Evolutionary conservation across 2,888 invertebrate species (phyloP), one percentile per base, ranked within the genome.

Genomic region (Halictus ligatus): DNA sequence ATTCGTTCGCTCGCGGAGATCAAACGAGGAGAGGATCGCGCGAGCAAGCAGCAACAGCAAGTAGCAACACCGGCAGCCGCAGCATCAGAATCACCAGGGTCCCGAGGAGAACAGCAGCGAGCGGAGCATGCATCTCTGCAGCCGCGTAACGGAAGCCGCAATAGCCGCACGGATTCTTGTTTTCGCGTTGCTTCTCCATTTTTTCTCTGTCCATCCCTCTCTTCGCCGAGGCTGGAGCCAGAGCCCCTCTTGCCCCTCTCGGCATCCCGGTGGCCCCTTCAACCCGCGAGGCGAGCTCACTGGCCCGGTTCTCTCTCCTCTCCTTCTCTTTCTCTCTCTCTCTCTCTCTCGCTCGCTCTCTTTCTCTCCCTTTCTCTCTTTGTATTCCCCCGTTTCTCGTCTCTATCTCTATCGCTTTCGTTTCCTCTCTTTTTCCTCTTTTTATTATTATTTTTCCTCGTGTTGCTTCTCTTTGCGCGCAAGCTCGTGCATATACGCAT

Each of bases 111-210:
- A 21, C 21, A 50, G 58, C 75, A 83, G n/a, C 50, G 8, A 50
- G 8, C 8, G 2, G 50, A 50, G 21, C 75, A 71, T 46, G 82
- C 84, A 89, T 87, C 89, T 89, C 86, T 80, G 80, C 82, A 89
- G 89, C 89, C 54, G 54, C 54, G 91, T 91, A 92, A 93, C 92
- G 93, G 92, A 92, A 92, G 92, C 92, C 92, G 92, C 93, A 92
- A 91, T 89, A 91, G 92, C 92, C 92, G 90, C 93, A 92, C 90
- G 88, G 90, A 93, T 93, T 92, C 93, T 92, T 92, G 91, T 92
- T 93, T 92, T 92, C 91, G 90, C 91, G 90, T 92, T 89, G 89
- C 89, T 89, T 88, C 87, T 76, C 82, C 82, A 82, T 83, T 69
- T 86, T 86, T 78, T 86, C 80, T 60, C 78, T 35, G 18, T 35